Conservation (phyloP, 2,113 vertebrate species). For the Vimba vimba region DNA sequence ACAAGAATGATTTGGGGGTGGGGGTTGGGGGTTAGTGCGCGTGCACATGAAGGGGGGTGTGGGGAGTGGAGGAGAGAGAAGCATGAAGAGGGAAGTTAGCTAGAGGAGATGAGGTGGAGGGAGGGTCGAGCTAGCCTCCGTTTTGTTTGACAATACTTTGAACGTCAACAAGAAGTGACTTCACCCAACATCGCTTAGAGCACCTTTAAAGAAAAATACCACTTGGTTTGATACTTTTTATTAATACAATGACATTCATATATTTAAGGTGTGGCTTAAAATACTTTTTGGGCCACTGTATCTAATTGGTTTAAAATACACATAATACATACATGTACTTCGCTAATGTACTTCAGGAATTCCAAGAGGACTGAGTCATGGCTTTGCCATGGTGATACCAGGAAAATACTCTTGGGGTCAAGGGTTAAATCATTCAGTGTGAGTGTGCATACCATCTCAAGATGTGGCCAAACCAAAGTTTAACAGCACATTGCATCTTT, state of each 20-base stretch:
- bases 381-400: neutral
- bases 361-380: neutral
- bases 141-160: no score
- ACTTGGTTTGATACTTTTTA: neutral
- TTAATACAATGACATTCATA: no score
- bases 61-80: no score
- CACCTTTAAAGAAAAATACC: neutral
- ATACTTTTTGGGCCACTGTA: neutral
- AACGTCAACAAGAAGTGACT: no score
- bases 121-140: no score
- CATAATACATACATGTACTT: neutral
- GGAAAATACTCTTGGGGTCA: neutral
- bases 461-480: neutral
- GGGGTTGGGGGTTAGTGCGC: no score
- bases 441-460: neutral
- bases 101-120: no score
- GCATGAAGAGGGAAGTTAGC: no score
- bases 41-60: no score
- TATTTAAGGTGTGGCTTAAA: neutral
- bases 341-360: neutral
- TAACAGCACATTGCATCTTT: slow-evolving; percentile 12
- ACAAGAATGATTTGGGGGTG: no score
- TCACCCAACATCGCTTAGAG: no score
- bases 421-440: slow-evolving; percentile 7
- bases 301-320: neutral